Percentiles rank a stretch among this genome's conserved stretches.
These are phyloP conservation scores for Cirrhinus mrigala DNA, from an alignment of 2,797 vertebrate genomes.

Conservation along the genomic window DNA sequence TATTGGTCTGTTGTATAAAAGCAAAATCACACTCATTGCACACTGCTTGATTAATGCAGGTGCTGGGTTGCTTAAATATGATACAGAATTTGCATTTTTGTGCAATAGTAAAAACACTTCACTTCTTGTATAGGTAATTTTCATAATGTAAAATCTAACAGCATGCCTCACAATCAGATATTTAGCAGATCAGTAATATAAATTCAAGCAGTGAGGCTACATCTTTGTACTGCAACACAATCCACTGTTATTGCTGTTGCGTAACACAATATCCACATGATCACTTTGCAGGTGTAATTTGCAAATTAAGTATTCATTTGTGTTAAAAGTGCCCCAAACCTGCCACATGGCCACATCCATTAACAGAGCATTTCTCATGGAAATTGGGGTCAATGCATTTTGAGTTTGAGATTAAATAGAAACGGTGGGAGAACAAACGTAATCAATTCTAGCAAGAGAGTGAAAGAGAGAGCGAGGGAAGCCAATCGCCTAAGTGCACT, in stretches of 20 bases:
- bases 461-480: slow-evolving; percentile 59
- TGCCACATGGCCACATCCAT: slow-evolving; percentile 57
- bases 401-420: slow-evolving; percentile 78
- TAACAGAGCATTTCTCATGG: slow-evolving; percentile 64
- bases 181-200: neutral
- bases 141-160: neutral
- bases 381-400: slow-evolving; percentile 70
- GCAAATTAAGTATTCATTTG: slow-evolving; percentile 50
- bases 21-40: neutral
- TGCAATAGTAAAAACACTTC: neutral
- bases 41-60: neutral
- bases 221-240: slow-evolving; percentile 35
- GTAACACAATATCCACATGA: slow-evolving; percentile 10
- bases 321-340: slow-evolving; percentile 64
- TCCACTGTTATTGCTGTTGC: slow-evolving; percentile 24
- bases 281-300: slow-evolving; percentile 46
- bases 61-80: neutral
- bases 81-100: neutral
- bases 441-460: slow-evolving; percentile 72
- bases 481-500: slow-evolving; percentile 76
- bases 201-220: slow-evolving; percentile 6
- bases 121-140: neutral
- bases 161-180: slow-evolving; percentile 2
- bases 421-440: slow-evolving; percentile 70
- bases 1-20: neutral